phyloP scores from a whole-genome alignment of 2,113 vertebrate species.

The Cromileptes altivelis region DNA sequence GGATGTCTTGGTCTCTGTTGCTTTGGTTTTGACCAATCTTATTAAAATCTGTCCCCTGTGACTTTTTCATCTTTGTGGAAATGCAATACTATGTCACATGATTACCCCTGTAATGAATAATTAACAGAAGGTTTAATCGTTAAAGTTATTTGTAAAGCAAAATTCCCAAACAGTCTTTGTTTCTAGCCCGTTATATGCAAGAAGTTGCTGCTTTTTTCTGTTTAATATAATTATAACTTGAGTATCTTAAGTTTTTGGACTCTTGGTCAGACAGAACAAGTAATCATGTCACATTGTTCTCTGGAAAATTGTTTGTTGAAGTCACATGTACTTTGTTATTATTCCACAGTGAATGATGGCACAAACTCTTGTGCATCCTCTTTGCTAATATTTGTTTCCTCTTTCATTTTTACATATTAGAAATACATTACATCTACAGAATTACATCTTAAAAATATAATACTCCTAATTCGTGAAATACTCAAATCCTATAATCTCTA shows the following conservation, averaged over 20 bases:
- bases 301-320: neutral
- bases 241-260: neutral
- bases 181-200: neutral
- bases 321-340: neutral
- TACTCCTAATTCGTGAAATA: too few species aligned
- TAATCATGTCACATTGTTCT: neutral
- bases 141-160: neutral
- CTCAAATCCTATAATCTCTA: too few species aligned
- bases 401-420: neutral
- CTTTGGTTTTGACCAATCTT: neutral
- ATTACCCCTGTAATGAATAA: neutral
- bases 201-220: neutral
- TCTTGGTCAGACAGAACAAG: neutral
- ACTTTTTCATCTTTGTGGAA: neutral
- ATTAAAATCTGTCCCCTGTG: neutral
- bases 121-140: neutral
- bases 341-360: neutral
- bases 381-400: neutral
- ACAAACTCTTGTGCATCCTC: neutral
- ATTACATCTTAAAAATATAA: too few species aligned
- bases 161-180: neutral
- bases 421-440: too few species aligned
- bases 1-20: neutral
- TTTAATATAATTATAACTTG: too few species aligned
- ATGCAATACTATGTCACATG: neutral